Base-by-base conservation (phyloP, 2,113 vertebrate genomes). In the Noturus placidus region DNA sequence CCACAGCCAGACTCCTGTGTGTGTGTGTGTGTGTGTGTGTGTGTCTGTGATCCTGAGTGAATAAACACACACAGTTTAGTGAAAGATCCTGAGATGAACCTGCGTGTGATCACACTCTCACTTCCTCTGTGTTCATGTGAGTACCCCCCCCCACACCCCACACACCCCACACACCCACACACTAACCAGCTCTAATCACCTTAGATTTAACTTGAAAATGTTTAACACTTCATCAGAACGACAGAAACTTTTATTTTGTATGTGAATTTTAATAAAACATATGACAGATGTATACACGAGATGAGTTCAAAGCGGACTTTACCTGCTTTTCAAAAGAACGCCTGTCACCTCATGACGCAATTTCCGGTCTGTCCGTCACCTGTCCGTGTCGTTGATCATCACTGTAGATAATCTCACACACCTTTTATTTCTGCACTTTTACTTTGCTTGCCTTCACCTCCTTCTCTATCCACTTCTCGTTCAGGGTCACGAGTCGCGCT, bases 321-420 rank as follows among this genome's bases (percentile, higher is more conserved):
- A 84, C 82, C 82, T 84, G 42, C 61, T 46, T 61, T 19, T 14
- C 9, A 10, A 83, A 67, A 20, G 67, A 0, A 50, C 7, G 35
- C 46, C 50, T 30, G 82, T 70, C n/a, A 70, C 46, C 46, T 84
- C 42, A 83, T 83, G 59, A 46, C 61, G 13, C 59, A n/a, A 52
- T 11, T 77, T 78, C 76, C 14, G 46, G 76, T 15, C 50, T 5
- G 74, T 46, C 22, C 1, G 74, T 79, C 11, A 30, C 11, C 1
- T 35, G 7, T 42, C 42, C 11, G 38, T 83, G 61, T 83, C 5
- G 13, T 7, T 78, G 2, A 78, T 52, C 19, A n/a, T 77, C 30
- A 2, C 30, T 25, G 8, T 2, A 25, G 59, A 3, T 65, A 10
- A 11, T 74, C 35, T 10, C 70, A n/a, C 52, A 13, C 52, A 80